Percentiles rank a stretch among this genome's conserved stretches.
phyloP scores from a whole-genome alignment of 2,888 invertebrate genomes.

The Agrotis ipsilon region DNA sequence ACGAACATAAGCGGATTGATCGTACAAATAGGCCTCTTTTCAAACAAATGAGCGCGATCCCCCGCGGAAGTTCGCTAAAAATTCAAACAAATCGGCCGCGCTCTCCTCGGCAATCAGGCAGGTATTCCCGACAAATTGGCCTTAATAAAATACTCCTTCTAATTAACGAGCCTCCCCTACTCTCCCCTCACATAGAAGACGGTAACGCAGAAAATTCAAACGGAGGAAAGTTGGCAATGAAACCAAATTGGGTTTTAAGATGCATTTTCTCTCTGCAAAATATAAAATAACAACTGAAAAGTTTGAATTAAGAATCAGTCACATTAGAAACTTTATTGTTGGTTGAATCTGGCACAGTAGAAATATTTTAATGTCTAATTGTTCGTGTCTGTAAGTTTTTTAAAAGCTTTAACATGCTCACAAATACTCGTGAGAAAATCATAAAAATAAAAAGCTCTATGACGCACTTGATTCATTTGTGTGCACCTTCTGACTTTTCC shows the following conservation, averaged over 20 bases:
- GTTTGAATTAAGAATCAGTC: too few relatives aligned
- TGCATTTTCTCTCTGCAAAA: too few relatives aligned
- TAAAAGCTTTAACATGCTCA: too few relatives aligned
- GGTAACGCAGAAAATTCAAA: neutral
- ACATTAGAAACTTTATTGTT: too few relatives aligned
- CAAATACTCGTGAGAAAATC: too few relatives aligned
- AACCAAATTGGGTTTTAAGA: neutral
- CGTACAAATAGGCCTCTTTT: constrained; percentile 50
- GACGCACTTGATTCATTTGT: too few relatives aligned
- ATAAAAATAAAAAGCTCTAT: neutral
- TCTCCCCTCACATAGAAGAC: constrained; percentile 18
- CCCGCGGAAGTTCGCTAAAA: constrained; percentile 66
- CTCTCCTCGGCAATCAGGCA: constrained; percentile 80
- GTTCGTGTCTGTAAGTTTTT: too few relatives aligned
- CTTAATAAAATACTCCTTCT: constrained; percentile 88
- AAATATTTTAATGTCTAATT: too few relatives aligned
- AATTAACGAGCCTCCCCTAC: constrained; percentile 81
- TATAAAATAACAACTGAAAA: too few relatives aligned
- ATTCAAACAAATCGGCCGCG: constrained; percentile 76
- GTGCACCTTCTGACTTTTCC: constrained; percentile 21
- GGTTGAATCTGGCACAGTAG: too few relatives aligned
- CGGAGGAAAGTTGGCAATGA: neutral
- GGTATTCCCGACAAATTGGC: constrained; percentile 89
- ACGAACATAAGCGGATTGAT: constrained; percentile 36
- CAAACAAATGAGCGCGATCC: constrained; percentile 64